Percentiles rank a stretch among this genome's conserved stretches.
phyloP scores from a whole-genome alignment of 2,888 invertebrate genomes.

The Phengaris alcon region DNA sequence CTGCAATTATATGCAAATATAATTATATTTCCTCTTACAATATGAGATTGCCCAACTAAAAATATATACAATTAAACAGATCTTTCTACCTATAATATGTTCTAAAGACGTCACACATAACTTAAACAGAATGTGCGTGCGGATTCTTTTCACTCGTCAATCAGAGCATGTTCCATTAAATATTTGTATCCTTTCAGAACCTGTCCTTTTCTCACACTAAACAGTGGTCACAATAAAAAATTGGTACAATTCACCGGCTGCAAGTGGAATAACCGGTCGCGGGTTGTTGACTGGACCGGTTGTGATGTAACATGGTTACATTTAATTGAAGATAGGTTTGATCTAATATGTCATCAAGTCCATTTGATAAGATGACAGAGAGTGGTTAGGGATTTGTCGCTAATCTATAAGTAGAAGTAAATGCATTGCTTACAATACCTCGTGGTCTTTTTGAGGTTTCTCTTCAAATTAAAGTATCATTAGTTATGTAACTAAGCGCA shows the following conservation, averaged over 20 bases:
- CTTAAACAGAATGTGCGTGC: slow-evolving; percentile 2
- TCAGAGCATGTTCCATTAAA: not conserved
- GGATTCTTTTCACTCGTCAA: slow-evolving; percentile 8
- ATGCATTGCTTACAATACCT: not conserved
- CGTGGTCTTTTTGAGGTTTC: too few relatives aligned
- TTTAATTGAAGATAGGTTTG: not conserved
- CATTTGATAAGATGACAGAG: not conserved
- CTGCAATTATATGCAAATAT: too few relatives aligned
- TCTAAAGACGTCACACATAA: too few relatives aligned
- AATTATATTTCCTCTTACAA: too few relatives aligned
- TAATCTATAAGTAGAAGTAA: not conserved
- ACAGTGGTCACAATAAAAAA: slow-evolving; percentile 16
- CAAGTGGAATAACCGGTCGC: slow-evolving; percentile 44
- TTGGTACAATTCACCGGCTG: slow-evolving; percentile 17
- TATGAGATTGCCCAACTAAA: too few relatives aligned
- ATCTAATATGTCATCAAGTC: not conserved
- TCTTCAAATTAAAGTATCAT: not conserved
- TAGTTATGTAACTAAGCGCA: not conserved
- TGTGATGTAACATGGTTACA: slow-evolving; percentile 66
- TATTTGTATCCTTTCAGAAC: slow-evolving; percentile 14
- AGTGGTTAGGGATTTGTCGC: not conserved
- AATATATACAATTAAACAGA: too few relatives aligned
- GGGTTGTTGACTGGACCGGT: slow-evolving; percentile 71
- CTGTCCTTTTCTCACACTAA: slow-evolving; percentile 15
- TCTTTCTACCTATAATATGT: too few relatives aligned